Evolutionary conservation across 2,888 invertebrate genomes (phyloP), one percentile per base, ranked within the genome.

Genomic region (Diarsia mendica): DNA sequence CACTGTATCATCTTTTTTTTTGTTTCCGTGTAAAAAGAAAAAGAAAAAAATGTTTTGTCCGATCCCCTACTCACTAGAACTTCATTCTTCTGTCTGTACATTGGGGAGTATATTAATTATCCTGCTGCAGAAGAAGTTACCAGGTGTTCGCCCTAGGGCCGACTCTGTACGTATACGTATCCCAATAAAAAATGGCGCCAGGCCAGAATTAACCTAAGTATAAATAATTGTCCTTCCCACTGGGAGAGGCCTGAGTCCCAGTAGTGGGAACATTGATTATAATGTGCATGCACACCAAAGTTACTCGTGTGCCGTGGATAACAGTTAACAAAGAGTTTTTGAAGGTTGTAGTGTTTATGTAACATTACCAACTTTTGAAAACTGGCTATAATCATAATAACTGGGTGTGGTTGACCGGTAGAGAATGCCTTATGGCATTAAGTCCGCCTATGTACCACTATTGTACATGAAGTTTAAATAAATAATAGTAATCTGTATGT

Each of bases 131-230:
- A n/a, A n/a, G n/a, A n/a, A n/a, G n/a, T n/a, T n/a, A n/a, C n/a
- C n/a, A n/a, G n/a, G n/a, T n/a, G n/a, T n/a, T n/a, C n/a, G n/a
- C n/a, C n/a, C 53, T 23, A 23, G 6, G 23, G 15, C 18, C 18
- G 58, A 3, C 28, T 9, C 18, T 33, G 33, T 77, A 33, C 44
- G 79, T 63, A 5, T 46, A 44, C 46, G 18, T n/a, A 65, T 11
- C 23, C 20, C 33, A 71, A 64, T 49, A 28, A 51, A 77, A 77
- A 80, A 67, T 67, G 82, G 70, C 71, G 33, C 70, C 53, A 49
- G 55, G 68, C 79, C 60, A 33, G 11, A 63, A 70, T 48, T 65
- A 81, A 67, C 51, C 49, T 68, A 61, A 69, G 15, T 63, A 23
- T 63, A 44, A 44, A 63, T 63, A n/a, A 63, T 8, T 44, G n/a